phyloP scores from a whole-genome alignment of 2,888 invertebrate genomes.

The Hypercompe scribonia region DNA sequence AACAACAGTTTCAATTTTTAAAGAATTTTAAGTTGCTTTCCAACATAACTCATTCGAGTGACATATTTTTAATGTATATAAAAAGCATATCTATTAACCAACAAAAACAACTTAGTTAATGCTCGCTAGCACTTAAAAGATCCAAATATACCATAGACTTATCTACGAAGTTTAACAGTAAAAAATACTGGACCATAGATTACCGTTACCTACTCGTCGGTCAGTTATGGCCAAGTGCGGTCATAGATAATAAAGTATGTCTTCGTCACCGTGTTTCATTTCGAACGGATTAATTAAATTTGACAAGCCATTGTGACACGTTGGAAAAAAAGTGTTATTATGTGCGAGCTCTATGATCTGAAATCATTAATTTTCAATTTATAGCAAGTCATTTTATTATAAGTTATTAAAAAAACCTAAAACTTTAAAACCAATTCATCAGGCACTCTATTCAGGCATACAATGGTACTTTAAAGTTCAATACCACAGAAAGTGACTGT shows the following conservation, averaged over 20 bases:
- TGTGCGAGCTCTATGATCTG: conserved; percentile 14
- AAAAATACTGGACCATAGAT: conserved; percentile 66
- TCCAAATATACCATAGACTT: conserved; percentile 63
- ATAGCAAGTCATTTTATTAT: background rate
- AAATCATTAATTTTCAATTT: background rate
- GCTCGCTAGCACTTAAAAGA: conserved; percentile 42
- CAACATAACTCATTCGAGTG: background rate
- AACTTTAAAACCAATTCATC: background rate
- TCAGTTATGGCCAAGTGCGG: conserved; percentile 51
- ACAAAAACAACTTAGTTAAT: conserved; percentile 33
- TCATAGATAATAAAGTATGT: conserved; percentile 37
- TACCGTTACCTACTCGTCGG: conserved; percentile 68
- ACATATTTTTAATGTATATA: conserved; percentile 3
- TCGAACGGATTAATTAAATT: conserved; percentile 64
- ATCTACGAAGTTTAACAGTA: conserved; percentile 70
- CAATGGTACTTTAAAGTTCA: conserved; percentile 6
- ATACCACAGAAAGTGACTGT: conserved; percentile 4
- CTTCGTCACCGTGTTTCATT: conserved; percentile 46
- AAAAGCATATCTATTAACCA: conserved; percentile 9
- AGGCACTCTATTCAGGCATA: background rate
- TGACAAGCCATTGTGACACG: conserved; percentile 63
- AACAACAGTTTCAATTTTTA: background rate
- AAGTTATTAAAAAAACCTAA: background rate
- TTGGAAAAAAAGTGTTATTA: conserved; percentile 39
- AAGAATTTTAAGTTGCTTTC: background rate